Conservation (phyloP, 2,113 vertebrate species). For the Scatophagus argus region DNA sequence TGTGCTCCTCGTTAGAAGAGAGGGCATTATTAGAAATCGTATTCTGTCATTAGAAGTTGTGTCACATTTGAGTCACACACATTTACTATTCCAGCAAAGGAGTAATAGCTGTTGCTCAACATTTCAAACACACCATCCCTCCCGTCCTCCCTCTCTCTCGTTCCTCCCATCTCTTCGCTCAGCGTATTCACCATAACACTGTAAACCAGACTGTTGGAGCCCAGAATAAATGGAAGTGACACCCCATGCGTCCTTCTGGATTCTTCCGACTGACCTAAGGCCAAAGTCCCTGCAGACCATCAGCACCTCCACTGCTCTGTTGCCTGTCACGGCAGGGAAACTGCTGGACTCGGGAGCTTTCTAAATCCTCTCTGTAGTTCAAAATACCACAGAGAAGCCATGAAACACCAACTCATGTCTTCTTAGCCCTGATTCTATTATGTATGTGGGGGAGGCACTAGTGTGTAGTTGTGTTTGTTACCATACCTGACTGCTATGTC, state of each 20-base stretch:
- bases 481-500: slow-evolving; percentile 1
- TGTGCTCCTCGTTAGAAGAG: slow-evolving; percentile 10
- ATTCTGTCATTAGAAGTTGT: slow-evolving; percentile 37
- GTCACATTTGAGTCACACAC: slow-evolving; percentile 27
- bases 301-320: slow-evolving; percentile 29
- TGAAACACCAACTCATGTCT: background rate
- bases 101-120: slow-evolving; percentile 32
- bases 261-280: slow-evolving; percentile 57
- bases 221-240: slow-evolving; percentile 64
- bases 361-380: slow-evolving; percentile 24
- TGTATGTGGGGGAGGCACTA: background rate
- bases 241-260: slow-evolving; percentile 45
- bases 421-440: background rate
- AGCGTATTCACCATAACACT: slow-evolving; percentile 45
- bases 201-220: slow-evolving; percentile 36
- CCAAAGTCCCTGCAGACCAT: slow-evolving; percentile 41
- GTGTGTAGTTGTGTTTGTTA: no score
- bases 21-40: slow-evolving; percentile 44
- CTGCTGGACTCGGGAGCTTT: slow-evolving; percentile 12
- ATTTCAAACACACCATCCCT: slow-evolving; percentile 16
- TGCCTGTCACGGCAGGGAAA: slow-evolving; percentile 25
- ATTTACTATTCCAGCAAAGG: slow-evolving; percentile 14
- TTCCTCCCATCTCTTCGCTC: slow-evolving; percentile 5
- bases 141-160: background rate
- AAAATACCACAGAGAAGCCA: slow-evolving; percentile 9